Percentiles rank a stretch among this genome's conserved stretches.
Evolutionary conservation across 2,113 vertebrate species (phyloP).

Genomic region (Paradisaea rubra): DNA sequence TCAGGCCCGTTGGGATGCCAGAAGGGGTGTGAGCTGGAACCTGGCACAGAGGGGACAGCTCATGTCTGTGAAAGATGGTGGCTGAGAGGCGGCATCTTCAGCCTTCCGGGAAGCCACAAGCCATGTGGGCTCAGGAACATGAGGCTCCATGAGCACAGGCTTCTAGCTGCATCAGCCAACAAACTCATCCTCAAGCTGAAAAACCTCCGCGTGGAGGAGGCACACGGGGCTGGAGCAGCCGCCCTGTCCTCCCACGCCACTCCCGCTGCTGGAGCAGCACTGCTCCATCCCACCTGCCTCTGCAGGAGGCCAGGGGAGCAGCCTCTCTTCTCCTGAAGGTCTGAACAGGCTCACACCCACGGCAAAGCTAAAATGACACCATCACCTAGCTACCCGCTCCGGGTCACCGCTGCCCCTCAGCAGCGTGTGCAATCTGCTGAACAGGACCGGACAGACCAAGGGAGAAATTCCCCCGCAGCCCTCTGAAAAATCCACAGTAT

Average conservation of each 20-base stretch:
- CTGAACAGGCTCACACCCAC: neutral
- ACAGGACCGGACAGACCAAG: neutral
- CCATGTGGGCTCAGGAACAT: fast-evolving
- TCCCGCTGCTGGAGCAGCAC: neutral
- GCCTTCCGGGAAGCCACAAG: fast-evolving
- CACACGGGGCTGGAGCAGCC: neutral
- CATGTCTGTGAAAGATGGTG: fast-evolving
- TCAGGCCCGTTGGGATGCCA: neutral
- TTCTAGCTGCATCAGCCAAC: neutral
- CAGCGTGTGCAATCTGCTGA: neutral
- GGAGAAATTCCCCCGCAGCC: neutral
- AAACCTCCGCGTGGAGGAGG: fast-evolving
- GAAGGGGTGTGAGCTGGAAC: neutral
- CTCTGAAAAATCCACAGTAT: neutral
- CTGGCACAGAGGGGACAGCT: neutral
- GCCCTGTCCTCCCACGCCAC: neutral
- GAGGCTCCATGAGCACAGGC: neutral
- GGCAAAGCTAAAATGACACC: neutral
- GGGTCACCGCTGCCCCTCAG: neutral
- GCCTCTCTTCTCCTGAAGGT: neutral
- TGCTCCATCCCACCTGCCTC: neutral
- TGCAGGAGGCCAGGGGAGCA: neutral
- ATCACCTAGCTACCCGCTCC: neutral
- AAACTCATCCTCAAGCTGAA: neutral
- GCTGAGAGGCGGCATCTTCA: neutral